Conservation (phyloP, 2,797 vertebrate species). For the Morus bassanus region DNA sequence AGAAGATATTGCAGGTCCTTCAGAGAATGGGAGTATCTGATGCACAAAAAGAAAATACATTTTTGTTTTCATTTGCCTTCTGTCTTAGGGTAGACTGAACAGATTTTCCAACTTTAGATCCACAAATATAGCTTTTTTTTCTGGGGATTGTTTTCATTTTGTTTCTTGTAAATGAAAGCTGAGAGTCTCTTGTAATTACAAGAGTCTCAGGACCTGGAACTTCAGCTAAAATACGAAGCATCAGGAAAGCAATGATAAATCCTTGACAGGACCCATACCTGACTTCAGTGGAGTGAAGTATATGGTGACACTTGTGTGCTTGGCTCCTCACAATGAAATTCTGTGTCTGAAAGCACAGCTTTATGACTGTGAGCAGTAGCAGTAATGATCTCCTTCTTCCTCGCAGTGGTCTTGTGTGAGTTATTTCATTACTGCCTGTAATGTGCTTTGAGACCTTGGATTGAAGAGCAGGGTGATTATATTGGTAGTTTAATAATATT, state of each 20-base stretch:
- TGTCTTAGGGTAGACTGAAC: slow-evolving; percentile 51
- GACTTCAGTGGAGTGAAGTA: background rate
- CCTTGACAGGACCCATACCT: background rate
- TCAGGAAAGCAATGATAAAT: background rate
- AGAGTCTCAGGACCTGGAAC: background rate
- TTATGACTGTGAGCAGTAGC: slow-evolving; percentile 21
- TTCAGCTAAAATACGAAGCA: background rate
- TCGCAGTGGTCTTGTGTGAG: slow-evolving; percentile 14
- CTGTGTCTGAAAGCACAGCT: background rate
- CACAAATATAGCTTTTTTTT: slow-evolving; percentile 35
- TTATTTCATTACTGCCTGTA: slow-evolving; percentile 56
- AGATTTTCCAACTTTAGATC: slow-evolving; percentile 46
- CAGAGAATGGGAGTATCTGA: background rate
- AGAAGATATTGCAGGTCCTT: background rate
- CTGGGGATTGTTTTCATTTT: slow-evolving; percentile 48
- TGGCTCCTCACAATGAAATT: background rate
- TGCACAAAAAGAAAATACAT: background rate
- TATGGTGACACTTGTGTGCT: background rate
- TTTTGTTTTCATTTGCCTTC: slow-evolving; percentile 55
- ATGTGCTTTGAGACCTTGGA: slow-evolving; percentile 62
- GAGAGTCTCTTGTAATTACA: slow-evolving; percentile 7
- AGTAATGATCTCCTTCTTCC: slow-evolving; percentile 30
- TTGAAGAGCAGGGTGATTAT: slow-evolving; percentile 55
- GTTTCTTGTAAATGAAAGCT: slow-evolving; percentile 56
- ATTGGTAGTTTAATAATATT: slow-evolving; percentile 54